phyloP scores from a whole-genome alignment of 2,888 invertebrate species.

The Lampropteryx suffumata region DNA sequence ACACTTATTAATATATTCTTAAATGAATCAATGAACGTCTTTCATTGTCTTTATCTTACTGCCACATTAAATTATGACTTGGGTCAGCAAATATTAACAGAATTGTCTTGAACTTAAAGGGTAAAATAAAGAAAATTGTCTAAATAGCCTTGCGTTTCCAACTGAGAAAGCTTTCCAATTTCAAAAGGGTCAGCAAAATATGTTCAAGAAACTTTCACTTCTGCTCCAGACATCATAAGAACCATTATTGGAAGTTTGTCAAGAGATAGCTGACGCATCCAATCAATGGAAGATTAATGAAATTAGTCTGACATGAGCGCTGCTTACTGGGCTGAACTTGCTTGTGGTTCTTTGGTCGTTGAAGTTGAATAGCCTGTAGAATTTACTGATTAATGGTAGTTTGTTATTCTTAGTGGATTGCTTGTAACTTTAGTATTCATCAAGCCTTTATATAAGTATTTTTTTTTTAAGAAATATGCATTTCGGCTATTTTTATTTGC shows the following conservation, averaged over 20 bases:
- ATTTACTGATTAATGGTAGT: conserved; percentile 7
- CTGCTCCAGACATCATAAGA: conserved; percentile 24
- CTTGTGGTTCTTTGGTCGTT: conserved; percentile 41
- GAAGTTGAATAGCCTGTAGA: conserved; percentile 8
- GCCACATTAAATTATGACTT: too few relatives aligned
- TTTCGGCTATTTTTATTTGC: too few relatives aligned
- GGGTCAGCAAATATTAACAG: conserved; percentile 13
- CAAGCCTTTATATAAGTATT: too few relatives aligned
- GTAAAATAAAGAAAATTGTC: conserved; percentile 18
- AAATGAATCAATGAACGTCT: too few relatives aligned
- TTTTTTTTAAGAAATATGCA: too few relatives aligned
- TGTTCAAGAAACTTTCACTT: conserved; percentile 26
- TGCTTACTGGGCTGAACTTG: conserved; percentile 41
- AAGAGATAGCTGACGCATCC: conserved; percentile 41
- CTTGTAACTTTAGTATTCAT: neutral
- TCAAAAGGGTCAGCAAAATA: conserved; percentile 20
- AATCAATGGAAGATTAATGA: conserved; percentile 65
- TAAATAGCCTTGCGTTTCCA: conserved; percentile 12
- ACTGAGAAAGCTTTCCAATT: conserved; percentile 20
- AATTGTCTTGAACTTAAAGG: conserved; percentile 9
- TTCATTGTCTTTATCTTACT: too few relatives aligned
- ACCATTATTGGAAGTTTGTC: conserved; percentile 31
- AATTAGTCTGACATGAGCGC: conserved; percentile 53
- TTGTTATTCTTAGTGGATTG: neutral
- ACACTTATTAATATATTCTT: too few relatives aligned